Conservation (phyloP, 2,797 vertebrate genomes). For the Chanos chanos region DNA sequence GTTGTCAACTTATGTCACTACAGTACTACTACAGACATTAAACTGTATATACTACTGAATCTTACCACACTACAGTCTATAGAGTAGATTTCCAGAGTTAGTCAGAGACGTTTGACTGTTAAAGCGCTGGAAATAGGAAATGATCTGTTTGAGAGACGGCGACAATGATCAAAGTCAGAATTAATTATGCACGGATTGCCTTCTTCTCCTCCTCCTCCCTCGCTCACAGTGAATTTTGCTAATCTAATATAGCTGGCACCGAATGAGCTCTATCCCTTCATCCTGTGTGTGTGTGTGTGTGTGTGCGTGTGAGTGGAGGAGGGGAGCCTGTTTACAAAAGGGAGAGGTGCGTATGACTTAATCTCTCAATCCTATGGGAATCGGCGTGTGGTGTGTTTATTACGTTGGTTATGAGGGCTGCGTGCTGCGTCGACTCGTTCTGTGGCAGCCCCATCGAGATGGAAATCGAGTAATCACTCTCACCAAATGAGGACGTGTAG, state of each 20-base stretch:
- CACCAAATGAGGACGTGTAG: constrained; percentile 18
- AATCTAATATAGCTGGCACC: constrained; percentile 45
- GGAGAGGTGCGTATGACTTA: constrained; percentile 40
- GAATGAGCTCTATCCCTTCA: constrained; percentile 40
- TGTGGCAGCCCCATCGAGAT: constrained; percentile 16
- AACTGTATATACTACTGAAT: too few relatives aligned
- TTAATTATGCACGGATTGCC: constrained; percentile 55
- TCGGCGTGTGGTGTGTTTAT: constrained; percentile 35
- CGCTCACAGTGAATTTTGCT: constrained; percentile 43
- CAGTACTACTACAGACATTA: too few relatives aligned
- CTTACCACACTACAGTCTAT: too few relatives aligned
- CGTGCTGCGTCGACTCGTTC: constrained; percentile 20
- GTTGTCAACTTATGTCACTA: too few relatives aligned
- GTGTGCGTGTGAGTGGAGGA: not conserved
- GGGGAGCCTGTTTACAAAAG: constrained; percentile 37
- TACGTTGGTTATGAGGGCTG: constrained; percentile 33
- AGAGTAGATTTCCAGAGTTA: constrained; percentile 19
- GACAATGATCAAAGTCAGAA: constrained; percentile 52
- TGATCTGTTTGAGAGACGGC: constrained; percentile 45
- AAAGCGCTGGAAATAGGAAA: constrained; percentile 45
- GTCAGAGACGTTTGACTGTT: constrained; percentile 37
- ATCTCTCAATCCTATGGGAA: constrained; percentile 31
- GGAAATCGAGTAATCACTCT: constrained; percentile 18
- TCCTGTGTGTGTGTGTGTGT: constrained; percentile 24
- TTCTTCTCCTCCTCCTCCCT: constrained; percentile 34